Evolutionary conservation across 2,113 vertebrate genomes (phyloP), one percentile per base, ranked within the genome.

Genomic region (Probosciger aterrimus): DNA sequence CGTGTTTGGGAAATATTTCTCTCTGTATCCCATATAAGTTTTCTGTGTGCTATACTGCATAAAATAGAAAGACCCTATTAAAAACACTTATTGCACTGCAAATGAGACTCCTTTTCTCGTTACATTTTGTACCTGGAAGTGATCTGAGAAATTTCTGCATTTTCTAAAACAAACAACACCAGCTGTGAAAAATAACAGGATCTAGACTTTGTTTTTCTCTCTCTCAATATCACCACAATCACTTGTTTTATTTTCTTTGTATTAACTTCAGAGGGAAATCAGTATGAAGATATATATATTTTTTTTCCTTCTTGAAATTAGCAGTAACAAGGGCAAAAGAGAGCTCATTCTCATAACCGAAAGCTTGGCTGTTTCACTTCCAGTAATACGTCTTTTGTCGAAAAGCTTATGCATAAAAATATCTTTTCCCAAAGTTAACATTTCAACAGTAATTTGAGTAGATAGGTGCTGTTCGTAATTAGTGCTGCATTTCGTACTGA

Each of bases 361-460:
- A 93, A 93, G 43, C 27, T 39, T 84, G 20, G 50, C n/a, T 93
- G 59, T 67, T 94, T 93, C 64, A 57, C 57, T 95, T 73, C 25
- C 90, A 90, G 82, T 78, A 88, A 90, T 90, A 78, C n/a, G 64
- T 82, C 78, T 85, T 93, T 70, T 71, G 67, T 82, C 92, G 82
- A 90, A 94, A 92, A 93, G 62, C 94, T 95, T 88, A 53, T 62
- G 90, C 88, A 79, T 83, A 92, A 83, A 93, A 96, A 88, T 91
- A 69, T 52, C 80, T 94, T 92, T 95, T 87, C 88, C 95, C 94
- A 92, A 82, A 96, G 57, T 95, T 92, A 86, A 28, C 67, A 86
- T 88, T 96, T 87, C 63, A 18, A 33, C 80, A 41, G 82, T 88
- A 90, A 90, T 95, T 82, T 90, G 65, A 85, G 89, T 81, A 91